Evolutionary conservation across 1,140 invertebrate species (phyloP), one percentile per base, ranked within the genome.

Genomic region (Trachymyrmex septentrionalis): DNA sequence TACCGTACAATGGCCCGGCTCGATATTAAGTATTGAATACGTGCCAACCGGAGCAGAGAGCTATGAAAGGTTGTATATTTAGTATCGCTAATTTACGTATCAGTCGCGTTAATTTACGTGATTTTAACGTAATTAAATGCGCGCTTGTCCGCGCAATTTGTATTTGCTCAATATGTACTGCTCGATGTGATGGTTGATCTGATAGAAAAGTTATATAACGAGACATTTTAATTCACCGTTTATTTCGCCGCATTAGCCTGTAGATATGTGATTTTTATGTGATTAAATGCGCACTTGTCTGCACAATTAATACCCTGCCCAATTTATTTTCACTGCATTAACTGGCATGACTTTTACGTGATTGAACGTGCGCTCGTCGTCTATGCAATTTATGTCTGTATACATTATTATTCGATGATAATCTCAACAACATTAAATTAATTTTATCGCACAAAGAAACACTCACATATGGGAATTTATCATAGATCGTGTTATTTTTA

Each of bases 211-310:
- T 77, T 77, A n/a, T 64, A 64, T 64, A 64, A 64, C 57, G 57
- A 44, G 57, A 77, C 38, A 38, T 69, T 81, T 81, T 81, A 81
- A 69, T 69, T 55, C 30, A 21, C n/a, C 63, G n/a, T 55, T 53
- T 55, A 69, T 69, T 69, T 69, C 30, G 27, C 27, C 30, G 77
- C 48, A 69, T 81, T 69, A 55, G 64, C 64, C n/a, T 9, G 64
- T 24, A 34, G 30, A 34, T 34, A 21, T 55, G 30, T 38, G 64
- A 69, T 81, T 69, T 69, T 81, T 69, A 48, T 48, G 24, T 61
- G 55, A 75, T 84, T 84, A 84, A 81, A 81, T 44, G 78, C 34
- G 50, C 53, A 71, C 66, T 55, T 57, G 66, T 81, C 77, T 12
- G 77, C 16, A 64, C 64, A 71, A 81, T 81, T 81, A 71, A 81